Base-by-base conservation (phyloP, 1,140 invertebrate genomes). In the Sogatella furcifera region DNA sequence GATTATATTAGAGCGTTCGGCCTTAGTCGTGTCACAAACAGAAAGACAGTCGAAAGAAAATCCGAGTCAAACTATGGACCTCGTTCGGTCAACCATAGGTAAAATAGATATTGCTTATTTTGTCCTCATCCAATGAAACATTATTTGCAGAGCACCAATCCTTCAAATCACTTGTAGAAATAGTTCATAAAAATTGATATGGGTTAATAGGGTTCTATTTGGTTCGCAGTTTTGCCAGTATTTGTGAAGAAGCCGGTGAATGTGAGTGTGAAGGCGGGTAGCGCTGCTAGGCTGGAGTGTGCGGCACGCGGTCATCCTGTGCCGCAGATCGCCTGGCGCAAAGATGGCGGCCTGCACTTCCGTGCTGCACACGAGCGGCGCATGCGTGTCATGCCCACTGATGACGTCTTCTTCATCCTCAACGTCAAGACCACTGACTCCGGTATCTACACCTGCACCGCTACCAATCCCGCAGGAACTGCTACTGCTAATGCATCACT, bases 401-500 rank as follows among this genome's bases (percentile, higher is more conserved):
- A 97, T 73, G 89, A 95, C 72, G 84, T 88, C 2, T 92, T 97
- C 68, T 92, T 95, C 68, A 97, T 98, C 63, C 80, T 92, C 9
- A 85, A 94, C 76, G 89, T 92, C 8, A 92, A 92, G 73, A 80
- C 83, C 0, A 80, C 80, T 41, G 95, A 98, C 72, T 87, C 87
- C 68, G 95, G 95, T 2, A 77, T 92, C 2, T 98, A 98, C 70
- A 95, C 88, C 31, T 98, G 95, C 74, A 94, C 86, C 6, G 95
- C 95, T 0, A 82, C 85, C 66, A 98, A 97, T 76, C 76, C 83
- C 15, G 95, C 92, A 15, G 94, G 94, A 1, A 81, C 81, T 46
- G 86, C 92, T 19, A 82, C 88, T 55, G 84, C 90, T 2, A 96
- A 95, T 78, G 92, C 91, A 0, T 88, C 87, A n/a, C 75, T 98